Percentiles rank a stretch among this genome's conserved stretches.
These are phyloP conservation scores for Drosophila algonquin DNA, from an alignment of 2,888 invertebrate species.

Conservation along the genomic window DNA sequence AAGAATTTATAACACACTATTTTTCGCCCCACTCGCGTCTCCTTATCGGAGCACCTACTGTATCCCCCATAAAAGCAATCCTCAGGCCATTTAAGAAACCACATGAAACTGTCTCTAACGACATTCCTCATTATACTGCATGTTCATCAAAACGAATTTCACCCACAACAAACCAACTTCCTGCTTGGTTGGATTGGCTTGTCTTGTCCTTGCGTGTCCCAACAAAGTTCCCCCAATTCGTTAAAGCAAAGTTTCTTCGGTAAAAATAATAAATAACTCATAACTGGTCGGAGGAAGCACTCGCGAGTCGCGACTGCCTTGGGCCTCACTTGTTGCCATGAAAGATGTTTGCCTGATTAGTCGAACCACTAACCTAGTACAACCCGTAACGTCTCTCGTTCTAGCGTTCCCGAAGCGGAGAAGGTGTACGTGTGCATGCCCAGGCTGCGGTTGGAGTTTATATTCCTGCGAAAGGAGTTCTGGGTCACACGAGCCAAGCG, in stretches of 20 bases:
- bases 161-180: constrained; percentile 38
- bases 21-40: neutral
- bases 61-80: constrained; percentile 24
- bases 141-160: constrained; percentile 53
- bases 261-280: constrained; percentile 71
- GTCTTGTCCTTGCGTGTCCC: constrained; percentile 59
- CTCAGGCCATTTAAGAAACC: constrained; percentile 61
- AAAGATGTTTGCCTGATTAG: constrained; percentile 17
- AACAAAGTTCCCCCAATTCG: constrained; percentile 49
- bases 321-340: constrained; percentile 35
- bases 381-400: constrained; percentile 80
- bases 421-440: constrained; percentile 87
- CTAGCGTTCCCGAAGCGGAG: constrained; percentile 81
- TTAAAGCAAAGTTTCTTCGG: constrained; percentile 46
- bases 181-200: constrained; percentile 1
- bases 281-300: constrained; percentile 46
- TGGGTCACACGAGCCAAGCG: constrained; percentile 89
- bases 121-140: constrained; percentile 66
- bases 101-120: constrained; percentile 68
- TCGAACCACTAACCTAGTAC: constrained; percentile 39
- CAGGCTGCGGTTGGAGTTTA: constrained; percentile 87
- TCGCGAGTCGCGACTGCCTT: constrained; percentile 18
- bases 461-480: constrained; percentile 89
- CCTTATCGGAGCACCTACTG: neutral
- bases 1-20: neutral